Evolutionary conservation across 2,797 vertebrate species (phyloP).

Genomic region (Erpetoichthys calabaricus): DNA sequence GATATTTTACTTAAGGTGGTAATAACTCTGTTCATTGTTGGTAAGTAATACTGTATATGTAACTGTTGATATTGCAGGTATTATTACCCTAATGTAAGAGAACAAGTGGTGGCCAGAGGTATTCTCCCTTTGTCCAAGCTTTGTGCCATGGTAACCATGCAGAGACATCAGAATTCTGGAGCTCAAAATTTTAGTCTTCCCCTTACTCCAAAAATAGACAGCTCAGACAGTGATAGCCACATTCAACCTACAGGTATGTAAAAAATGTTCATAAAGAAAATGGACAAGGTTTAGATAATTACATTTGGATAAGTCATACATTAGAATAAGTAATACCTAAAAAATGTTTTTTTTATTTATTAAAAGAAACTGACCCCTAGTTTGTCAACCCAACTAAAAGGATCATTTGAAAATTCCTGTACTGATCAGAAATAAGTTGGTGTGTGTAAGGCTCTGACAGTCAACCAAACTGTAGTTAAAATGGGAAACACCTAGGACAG

Average conservation of each 20-base stretch:
- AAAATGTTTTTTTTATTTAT: too few species aligned
- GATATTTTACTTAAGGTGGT: too few species aligned
- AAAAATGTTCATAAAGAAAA: background rate
- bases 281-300: background rate
- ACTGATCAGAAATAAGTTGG: too few species aligned
- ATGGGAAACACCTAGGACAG: too few species aligned
- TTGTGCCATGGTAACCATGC: slow-evolving; percentile 83
- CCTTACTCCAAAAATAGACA: slow-evolving; percentile 51
- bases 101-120: slow-evolving; percentile 81
- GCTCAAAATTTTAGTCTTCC: slow-evolving; percentile 75
- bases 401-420: too few species aligned
- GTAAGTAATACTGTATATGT: background rate
- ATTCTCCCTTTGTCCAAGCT: slow-evolving; percentile 76
- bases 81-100: slow-evolving; percentile 91
- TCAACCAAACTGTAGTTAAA: too few species aligned
- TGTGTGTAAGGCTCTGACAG: too few species aligned
- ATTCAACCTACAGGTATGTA: slow-evolving; percentile 59
- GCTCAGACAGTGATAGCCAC: slow-evolving; percentile 28
- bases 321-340: background rate
- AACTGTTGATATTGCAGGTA: slow-evolving; percentile 52
- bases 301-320: background rate
- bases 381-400: too few species aligned
- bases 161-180: slow-evolving; percentile 52
- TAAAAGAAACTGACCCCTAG: too few species aligned
- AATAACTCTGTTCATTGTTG: too few species aligned